A percentile compares a stretch with the other conserved stretches of the same genome.
These are phyloP conservation scores for Balanococcus diminutus DNA, from an alignment of 2,888 invertebrate genomes.

Conservation along the genomic window DNA sequence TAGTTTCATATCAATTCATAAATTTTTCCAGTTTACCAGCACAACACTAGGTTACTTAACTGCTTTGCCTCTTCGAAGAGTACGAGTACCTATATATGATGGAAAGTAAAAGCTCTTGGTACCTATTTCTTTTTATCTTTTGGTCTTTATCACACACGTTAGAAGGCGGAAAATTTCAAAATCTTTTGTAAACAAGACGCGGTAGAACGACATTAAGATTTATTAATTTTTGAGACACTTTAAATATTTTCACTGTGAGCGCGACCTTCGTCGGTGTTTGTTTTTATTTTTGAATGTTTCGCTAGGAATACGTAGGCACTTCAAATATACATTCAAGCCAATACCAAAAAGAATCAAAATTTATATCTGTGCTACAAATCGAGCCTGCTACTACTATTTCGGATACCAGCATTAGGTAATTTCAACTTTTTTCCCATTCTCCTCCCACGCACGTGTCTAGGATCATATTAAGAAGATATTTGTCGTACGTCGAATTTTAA, in stretches of 20 bases:
- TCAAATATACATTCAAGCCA: not conserved
- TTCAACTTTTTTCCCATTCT: not conserved
- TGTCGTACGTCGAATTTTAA: not conserved
- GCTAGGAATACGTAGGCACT: not conserved
- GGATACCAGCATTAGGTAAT: not conserved
- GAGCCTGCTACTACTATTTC: not conserved
- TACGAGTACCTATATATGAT: too few species aligned
- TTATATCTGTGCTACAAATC: not conserved
- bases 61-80: too few species aligned
- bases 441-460: not conserved
- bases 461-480: not conserved
- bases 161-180: not conserved
- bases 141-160: not conserved
- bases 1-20: not conserved
- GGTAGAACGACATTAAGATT: not conserved
- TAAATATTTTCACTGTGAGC: not conserved
- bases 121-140: not conserved
- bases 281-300: conserved; percentile 19
- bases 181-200: not conserved
- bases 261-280: conserved; percentile 31
- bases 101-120: too few species aligned
- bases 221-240: not conserved
- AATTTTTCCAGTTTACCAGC: not conserved
- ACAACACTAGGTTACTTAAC: too few species aligned
- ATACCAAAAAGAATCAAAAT: not conserved